Base-by-base conservation (phyloP, 2,113 vertebrate species). In the Tor tambroides region DNA sequence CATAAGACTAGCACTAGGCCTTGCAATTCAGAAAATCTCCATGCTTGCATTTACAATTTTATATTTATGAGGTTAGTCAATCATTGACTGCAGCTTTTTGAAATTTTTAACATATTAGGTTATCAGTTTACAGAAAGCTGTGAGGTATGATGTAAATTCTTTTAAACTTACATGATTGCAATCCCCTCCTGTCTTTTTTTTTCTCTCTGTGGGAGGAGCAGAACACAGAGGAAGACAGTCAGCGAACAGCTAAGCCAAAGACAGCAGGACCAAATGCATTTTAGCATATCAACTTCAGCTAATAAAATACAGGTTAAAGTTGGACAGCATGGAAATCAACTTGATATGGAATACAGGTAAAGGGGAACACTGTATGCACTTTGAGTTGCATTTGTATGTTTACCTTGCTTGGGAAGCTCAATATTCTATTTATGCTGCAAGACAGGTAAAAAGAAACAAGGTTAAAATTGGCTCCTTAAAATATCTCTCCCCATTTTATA, bases 1-100 rank as follows among this genome's bases (percentile, higher is more conserved):
- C 26, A 46, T 43, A 30, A 76, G 83, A 28, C 21, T 21, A 85
- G 61, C 83, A 49, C 71, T 15, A 30, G 8, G 35, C 35, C 38
- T 74, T 77, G 72, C 72, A 85, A 46, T 38, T 85, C 83, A 85
- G 32, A n/a, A 77, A 85, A 85, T 75, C 5, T 5, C 11, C n/a
- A 74, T 43, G 49, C 82, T 67, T 77, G 10, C 38, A 63, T 85
- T 85, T 85, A 6, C 72, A 77, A 32, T 65, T 46, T 32, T 77
- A 63, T 76, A 6, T 59, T 59, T 14, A 46, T 56, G 26, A 14
- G 51, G 51, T 26, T 63, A 17, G 32, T 71, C 67, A 75, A 17
- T 38, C 51, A 76, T 38, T 72, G 71, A 43, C 30, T 26, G 28
- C 35, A 12, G 56, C 15, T 28, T 21, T 61, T 63, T 76, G 3